Base-by-base conservation (phyloP, 2,113 vertebrate species). In the Euleptes europaea region DNA sequence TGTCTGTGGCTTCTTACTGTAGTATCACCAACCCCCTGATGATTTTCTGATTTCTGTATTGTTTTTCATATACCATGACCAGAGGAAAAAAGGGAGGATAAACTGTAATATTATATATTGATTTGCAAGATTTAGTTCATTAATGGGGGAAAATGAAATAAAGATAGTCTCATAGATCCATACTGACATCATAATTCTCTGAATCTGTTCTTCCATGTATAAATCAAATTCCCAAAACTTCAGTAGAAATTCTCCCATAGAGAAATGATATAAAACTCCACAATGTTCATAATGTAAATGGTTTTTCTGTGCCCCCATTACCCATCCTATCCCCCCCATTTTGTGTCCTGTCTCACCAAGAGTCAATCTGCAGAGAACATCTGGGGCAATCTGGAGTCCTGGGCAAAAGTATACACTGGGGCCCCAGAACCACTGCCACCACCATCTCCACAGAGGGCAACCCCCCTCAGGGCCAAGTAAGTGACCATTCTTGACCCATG, bases 71-170 rank as follows among this genome's bases (percentile, higher is more conserved):
- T 84, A 63, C 54, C 57, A 79, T 79, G 81, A 21, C 44, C 75
- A 60, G 81, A 72, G 81, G 83, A 23, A 6, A 69, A 33, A 76
- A 75, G 47, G 35, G 8, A 60, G 57, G 57, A 67, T 84, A 87
- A 74, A 70, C 79, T 31, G 23, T 73, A 35, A 88, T 67, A 21
- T 77, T 82, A 54, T 47, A 72, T 0, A 75, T 88, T 74, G 83
- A 54, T 93, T 91, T 83, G 60, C 82, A 83, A 70, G 51, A 90
- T 86, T 87, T 82, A 84, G 44, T 67, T 91, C 88, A 88, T 90
- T 72, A 86, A 92, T 84, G 70, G 49, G 47, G 63, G n/a, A 66
- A 79, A 84, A 77, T 75, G 81, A 78, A 42, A 21, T 74, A 69
- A 76, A 85, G 21, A 91, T 17, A 4, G 7, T 82, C 71, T 88